A percentile compares a stretch with the other conserved stretches of the same genome.
Conservation (phyloP, 2,113 vertebrate genomes). For the Proteles cristata region DNA sequence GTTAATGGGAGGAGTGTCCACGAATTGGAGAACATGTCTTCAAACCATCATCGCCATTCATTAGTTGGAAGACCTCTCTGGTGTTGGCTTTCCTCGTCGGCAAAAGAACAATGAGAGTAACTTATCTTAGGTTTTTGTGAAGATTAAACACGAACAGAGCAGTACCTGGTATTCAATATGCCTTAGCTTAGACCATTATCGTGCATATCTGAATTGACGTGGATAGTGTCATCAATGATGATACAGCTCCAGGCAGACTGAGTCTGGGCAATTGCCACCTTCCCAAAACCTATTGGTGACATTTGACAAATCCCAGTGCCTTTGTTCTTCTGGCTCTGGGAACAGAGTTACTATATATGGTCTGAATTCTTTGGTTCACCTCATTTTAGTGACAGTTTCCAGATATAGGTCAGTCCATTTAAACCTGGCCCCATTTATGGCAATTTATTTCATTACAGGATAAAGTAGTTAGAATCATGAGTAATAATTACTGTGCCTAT, state of each 20-base stretch:
- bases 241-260: background rate
- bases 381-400: constrained; percentile 72
- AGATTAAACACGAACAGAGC: background rate
- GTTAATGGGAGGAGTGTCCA: background rate
- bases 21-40: background rate
- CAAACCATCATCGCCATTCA: background rate
- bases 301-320: constrained; percentile 57
- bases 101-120: background rate
- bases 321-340: background rate
- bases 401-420: constrained; percentile 77
- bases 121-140: background rate
- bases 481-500: constrained; percentile 65
- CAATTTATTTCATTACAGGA: constrained; percentile 71
- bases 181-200: background rate
- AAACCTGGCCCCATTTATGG: constrained; percentile 75
- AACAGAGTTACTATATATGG: constrained; percentile 69
- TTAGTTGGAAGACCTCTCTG: background rate
- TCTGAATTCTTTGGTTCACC: constrained; percentile 68
- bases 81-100: background rate
- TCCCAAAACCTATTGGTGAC: background rate
- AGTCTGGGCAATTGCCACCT: background rate
- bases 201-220: background rate
- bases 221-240: background rate
- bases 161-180: background rate
- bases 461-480: constrained; percentile 66